A percentile compares a stretch with the other conserved stretches of the same genome.
Conservation (phyloP, 2,113 vertebrate genomes). For the Paradisaea rubra region DNA sequence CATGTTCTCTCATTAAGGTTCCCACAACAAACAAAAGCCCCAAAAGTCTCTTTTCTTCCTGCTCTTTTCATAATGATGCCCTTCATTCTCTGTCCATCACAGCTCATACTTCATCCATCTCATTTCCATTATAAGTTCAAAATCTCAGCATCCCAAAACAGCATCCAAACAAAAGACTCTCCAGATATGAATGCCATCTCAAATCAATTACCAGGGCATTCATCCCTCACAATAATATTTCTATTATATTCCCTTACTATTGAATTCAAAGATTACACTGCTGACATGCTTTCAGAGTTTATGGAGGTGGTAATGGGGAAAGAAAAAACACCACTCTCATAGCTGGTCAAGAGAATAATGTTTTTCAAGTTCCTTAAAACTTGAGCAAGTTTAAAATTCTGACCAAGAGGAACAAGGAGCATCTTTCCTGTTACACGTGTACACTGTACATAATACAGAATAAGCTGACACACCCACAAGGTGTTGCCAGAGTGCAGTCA, state of each 20-base stretch:
- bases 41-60: constrained; percentile 34
- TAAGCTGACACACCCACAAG: not conserved
- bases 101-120: constrained; percentile 5
- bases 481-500: not conserved
- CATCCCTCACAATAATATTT: constrained; percentile 25
- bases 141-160: constrained; percentile 42
- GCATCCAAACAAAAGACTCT: constrained; percentile 34
- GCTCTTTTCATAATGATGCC: constrained; percentile 11
- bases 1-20: constrained; percentile 42
- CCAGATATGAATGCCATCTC: constrained; percentile 36
- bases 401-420: not conserved
- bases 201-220: constrained; percentile 46
- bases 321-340: not conserved
- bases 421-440: not conserved
- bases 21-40: constrained; percentile 38
- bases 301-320: not conserved
- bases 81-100: constrained; percentile 31
- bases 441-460: not conserved
- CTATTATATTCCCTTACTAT: constrained; percentile 18
- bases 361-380: not conserved
- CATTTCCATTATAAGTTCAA: constrained; percentile 27
- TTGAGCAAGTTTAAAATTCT: not conserved
- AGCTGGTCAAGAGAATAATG: not conserved
- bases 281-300: not conserved
- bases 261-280: constrained; percentile 15